Evolutionary conservation across 2,797 vertebrate genomes (phyloP), one percentile per base, ranked within the genome.

Genomic region (Anas bahamensis): DNA sequence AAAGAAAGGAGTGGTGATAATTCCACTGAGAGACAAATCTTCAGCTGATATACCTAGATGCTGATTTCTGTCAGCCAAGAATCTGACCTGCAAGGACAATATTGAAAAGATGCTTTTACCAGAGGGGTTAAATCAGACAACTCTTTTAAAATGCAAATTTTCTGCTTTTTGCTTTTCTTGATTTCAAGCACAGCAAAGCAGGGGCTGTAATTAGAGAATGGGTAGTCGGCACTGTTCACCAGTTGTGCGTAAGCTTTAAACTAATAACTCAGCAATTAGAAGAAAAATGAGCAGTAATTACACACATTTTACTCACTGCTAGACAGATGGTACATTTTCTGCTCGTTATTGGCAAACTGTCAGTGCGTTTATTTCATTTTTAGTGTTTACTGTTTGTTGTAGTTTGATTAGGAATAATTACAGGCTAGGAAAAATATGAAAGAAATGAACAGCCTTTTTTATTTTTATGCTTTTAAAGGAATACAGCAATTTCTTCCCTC

Each of bases 261-360:
- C 98, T 98, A 98, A 98, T 98, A 98, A 98, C 97, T 98, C 96
- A 96, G 97, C 98, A 98, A 98, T 98, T 98, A 98, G 83, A 96
- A 97, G 97, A 98, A 97, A 98, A 98, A 98, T 98, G 97, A 98
- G 97, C 97, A 94, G 97, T 98, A 98, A 98, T 98, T 98, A 97
- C 96, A 96, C 94, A 91, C 97, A 97, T 98, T 97, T 97, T 93
- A 97, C 96, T 98, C 97, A 94, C 94, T 96, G 96, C 94, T 96
- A 98, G 98, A 98, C 97, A 98, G 97, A 98, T 98, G 97, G 97
- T 97, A 97, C 95, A 95, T 97, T 97, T 95, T 96, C 96, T 97
- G 94, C 93, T 96, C 83, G 73, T 97, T 98, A 97, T 96, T 98
- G 97, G 97, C 98, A 98, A 98, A 97, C 97, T 97, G 97, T 98